phyloP scores from a whole-genome alignment of 2,888 invertebrate species.

The Pegoplata infirma region DNA sequence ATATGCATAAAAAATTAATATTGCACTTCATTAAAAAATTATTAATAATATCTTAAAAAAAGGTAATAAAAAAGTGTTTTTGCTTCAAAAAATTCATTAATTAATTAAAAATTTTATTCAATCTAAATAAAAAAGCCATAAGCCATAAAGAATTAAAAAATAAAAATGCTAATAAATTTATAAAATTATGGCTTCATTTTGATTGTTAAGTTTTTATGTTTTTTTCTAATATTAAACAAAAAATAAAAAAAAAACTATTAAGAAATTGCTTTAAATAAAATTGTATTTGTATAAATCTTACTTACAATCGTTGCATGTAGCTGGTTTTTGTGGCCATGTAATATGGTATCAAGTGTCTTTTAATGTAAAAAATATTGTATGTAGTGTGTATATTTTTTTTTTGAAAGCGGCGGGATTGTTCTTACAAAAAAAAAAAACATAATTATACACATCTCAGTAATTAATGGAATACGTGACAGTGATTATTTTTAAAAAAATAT shows the following conservation, averaged over 20 bases:
- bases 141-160: neutral
- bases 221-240: constrained; percentile 4
- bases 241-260: neutral
- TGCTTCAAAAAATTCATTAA: constrained; percentile 52
- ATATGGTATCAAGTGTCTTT: constrained; percentile 50
- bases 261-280: neutral
- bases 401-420: constrained; percentile 43
- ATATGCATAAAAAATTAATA: constrained; percentile 34
- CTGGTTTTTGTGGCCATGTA: constrained; percentile 50
- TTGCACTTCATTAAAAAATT: constrained; percentile 58
- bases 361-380: constrained; percentile 6
- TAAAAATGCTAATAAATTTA: constrained; percentile 24
- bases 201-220: constrained; percentile 9
- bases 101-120: constrained; percentile 27
- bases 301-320: neutral
- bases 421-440: constrained; percentile 36
- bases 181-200: constrained; percentile 46
- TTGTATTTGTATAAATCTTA: constrained; percentile 5
- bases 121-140: neutral
- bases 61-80: constrained; percentile 56
- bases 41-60: constrained; percentile 25
- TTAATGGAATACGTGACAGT: constrained; percentile 58
- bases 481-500: constrained; percentile 31
- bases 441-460: constrained; percentile 52
- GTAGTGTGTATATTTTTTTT: neutral